Percentiles rank a stretch among this genome's conserved stretches.
These are phyloP conservation scores for Dreissena rostriformis DNA, from an alignment of 1,140 invertebrate genomes.

Conservation along the genomic window DNA sequence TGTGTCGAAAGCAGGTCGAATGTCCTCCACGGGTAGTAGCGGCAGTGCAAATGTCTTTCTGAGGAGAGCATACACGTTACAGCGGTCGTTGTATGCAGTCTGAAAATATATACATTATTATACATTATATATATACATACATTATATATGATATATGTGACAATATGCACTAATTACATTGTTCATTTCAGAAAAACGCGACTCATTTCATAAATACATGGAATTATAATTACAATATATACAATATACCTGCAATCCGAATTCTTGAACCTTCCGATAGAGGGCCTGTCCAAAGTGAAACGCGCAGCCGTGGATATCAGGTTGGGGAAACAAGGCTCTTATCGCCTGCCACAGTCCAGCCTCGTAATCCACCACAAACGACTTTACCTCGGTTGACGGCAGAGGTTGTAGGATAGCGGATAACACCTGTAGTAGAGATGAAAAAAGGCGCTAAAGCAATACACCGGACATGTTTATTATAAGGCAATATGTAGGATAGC, in stretches of 20 bases:
- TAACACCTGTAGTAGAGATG: slow-evolving; percentile 1
- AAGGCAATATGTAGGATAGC: no score
- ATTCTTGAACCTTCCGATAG: slow-evolving; percentile 12
- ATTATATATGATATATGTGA: neutral
- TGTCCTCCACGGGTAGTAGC: no score
- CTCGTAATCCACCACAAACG: slow-evolving; percentile 25
- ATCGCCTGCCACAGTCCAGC: slow-evolving; percentile 12
- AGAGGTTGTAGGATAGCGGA: neutral
- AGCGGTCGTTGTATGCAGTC: neutral
- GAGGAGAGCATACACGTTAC: neutral
- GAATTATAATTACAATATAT: neutral
- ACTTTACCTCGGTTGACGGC: neutral
- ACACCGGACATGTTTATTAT: no score
- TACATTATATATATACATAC: no score
- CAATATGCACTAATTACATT: neutral
- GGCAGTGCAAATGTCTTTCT: no score
- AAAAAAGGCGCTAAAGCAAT: no score
- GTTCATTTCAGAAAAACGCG: neutral
- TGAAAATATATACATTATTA: slow-evolving; percentile 5
- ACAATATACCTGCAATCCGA: slow-evolving; percentile 6
- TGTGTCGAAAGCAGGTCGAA: no score
- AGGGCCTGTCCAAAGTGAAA: slow-evolving; percentile 39
- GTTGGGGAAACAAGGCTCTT: slow-evolving; percentile 4
- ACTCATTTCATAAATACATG: neutral
- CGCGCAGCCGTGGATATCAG: slow-evolving; percentile 1